Percentiles rank a stretch among this genome's conserved stretches.
Evolutionary conservation across 2,888 invertebrate species (phyloP).

Genomic region (Eristalis pertinax): DNA sequence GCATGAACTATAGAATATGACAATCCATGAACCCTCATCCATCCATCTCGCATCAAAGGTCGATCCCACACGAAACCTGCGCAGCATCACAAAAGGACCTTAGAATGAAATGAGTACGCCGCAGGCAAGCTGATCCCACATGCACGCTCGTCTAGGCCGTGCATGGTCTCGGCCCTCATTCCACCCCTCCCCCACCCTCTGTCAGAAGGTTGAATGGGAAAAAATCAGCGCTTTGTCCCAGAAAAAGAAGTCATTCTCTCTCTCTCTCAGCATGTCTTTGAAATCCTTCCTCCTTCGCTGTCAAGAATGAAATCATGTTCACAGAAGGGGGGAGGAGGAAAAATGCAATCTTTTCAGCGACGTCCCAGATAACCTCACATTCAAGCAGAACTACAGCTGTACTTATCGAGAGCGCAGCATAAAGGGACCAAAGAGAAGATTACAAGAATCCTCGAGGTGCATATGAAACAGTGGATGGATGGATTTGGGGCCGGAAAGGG

Average conservation of each 20-base stretch:
- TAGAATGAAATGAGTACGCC: background rate
- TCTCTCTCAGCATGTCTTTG: background rate
- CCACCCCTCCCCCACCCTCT: background rate
- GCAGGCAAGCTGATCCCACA: background rate
- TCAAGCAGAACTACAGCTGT: slow-evolving; percentile 39
- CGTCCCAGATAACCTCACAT: slow-evolving; percentile 49
- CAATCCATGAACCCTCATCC: too few relatives aligned
- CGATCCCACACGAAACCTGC: background rate
- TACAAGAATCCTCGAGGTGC: slow-evolving; percentile 46
- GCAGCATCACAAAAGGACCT: background rate
- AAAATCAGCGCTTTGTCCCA: background rate
- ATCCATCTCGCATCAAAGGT: background rate
- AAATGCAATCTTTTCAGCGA: slow-evolving; percentile 43
- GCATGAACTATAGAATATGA: too few relatives aligned
- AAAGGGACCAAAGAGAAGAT: slow-evolving; percentile 26
- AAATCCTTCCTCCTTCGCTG: background rate
- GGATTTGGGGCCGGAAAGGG: background rate
- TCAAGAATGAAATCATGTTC: background rate
- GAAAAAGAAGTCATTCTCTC: background rate
- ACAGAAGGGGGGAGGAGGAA: background rate
- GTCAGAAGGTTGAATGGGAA: background rate
- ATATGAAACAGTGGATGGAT: background rate
- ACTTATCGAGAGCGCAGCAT: slow-evolving; percentile 6
- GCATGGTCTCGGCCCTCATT: background rate
- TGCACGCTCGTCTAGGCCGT: background rate